Conservation (phyloP, 2,888 invertebrate species). For the Calliphora vomitoria region DNA sequence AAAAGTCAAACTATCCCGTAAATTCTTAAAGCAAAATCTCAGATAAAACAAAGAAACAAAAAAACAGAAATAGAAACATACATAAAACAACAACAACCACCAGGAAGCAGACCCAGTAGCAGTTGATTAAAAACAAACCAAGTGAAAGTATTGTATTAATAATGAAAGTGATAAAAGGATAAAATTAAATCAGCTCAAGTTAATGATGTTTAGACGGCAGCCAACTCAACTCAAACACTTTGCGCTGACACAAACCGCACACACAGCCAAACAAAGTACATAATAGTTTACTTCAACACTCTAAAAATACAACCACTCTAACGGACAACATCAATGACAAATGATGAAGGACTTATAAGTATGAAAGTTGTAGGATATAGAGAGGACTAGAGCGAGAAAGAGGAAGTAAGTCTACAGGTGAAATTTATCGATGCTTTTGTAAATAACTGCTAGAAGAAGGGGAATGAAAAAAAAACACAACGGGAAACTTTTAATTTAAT, state of each 20-base stretch:
- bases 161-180: conserved; percentile 73
- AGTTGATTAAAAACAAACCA: conserved; percentile 65
- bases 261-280: conserved; percentile 5
- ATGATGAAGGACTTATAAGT: conserved; percentile 54
- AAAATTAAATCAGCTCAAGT: conserved; percentile 72
- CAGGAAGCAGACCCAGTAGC: conserved; percentile 13
- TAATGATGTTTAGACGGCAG: conserved; percentile 66
- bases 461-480: conserved; percentile 39
- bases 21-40: neutral
- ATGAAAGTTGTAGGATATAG: neutral
- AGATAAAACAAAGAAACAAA: neutral
- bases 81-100: conserved; percentile 20
- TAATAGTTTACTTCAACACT: conserved; percentile 48
- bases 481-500: conserved; percentile 78
- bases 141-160: conserved; percentile 72
- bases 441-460: conserved; percentile 4
- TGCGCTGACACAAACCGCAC: neutral
- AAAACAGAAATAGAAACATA: neutral
- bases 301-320: conserved; percentile 53
- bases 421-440: conserved; percentile 30
- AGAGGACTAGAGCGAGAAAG: conserved; percentile 5
- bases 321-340: conserved; percentile 66
- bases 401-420: conserved; percentile 13
- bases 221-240: conserved; percentile 44
- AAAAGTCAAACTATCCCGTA: conserved; percentile 23